Evolutionary conservation across 2,888 invertebrate species (phyloP).

Genomic region (Agapostemon virescens): DNA sequence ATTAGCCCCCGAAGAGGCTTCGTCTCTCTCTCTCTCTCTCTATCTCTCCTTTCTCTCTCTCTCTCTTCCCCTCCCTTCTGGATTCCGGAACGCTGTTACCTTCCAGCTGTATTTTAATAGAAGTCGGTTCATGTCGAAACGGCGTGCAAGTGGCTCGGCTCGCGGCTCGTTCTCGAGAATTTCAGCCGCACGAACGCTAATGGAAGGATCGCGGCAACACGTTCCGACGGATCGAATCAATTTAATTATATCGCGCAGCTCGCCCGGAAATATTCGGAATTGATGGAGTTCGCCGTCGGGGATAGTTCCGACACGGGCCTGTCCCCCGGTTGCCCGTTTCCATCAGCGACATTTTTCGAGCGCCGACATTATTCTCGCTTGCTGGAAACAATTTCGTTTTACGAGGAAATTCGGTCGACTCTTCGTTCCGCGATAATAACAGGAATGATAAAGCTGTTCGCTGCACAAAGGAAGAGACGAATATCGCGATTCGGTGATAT

Average conservation of each 20-base stretch:
- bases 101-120: conserved; percentile 34
- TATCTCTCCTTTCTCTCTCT: too few species aligned
- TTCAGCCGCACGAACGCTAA: conserved; percentile 39
- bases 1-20: conserved; percentile 32
- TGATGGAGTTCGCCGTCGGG: conserved; percentile 13
- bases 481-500: too few species aligned
- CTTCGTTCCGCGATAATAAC: not conserved
- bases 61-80: not conserved
- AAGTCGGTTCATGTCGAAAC: conserved; percentile 41
- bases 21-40: not conserved
- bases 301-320: not conserved
- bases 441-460: not conserved
- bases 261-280: conserved; percentile 12
- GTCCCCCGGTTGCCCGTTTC: not conserved
- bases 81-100: conserved; percentile 37
- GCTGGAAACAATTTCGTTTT: not conserved
- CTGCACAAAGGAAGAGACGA: not conserved
- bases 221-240: not conserved
- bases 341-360: not conserved
- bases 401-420: not conserved
- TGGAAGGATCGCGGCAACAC: conserved; percentile 28
- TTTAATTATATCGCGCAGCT: not conserved
- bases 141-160: not conserved
- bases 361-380: not conserved
- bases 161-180: conserved; percentile 24